Evolutionary conservation across 1,140 invertebrate species (phyloP).

Genomic region (Drosophila kepulauana): DNA sequence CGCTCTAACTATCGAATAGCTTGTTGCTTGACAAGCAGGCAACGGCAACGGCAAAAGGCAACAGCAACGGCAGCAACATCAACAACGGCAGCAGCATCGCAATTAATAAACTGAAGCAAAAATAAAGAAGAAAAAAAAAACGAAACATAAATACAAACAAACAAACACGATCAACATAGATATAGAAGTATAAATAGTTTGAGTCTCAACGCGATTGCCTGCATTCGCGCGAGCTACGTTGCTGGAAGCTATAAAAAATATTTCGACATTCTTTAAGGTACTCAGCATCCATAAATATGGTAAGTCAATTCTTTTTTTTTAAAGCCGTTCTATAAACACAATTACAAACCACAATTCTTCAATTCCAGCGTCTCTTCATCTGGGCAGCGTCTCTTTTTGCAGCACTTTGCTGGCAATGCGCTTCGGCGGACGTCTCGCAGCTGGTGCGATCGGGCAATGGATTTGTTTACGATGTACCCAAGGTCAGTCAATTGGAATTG

Average conservation of each 20-base stretch:
- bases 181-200: constrained; percentile 82
- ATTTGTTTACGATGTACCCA: constrained; percentile 74
- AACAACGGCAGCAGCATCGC: constrained; percentile 49
- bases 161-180: constrained; percentile 52
- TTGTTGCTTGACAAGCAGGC: constrained; percentile 49
- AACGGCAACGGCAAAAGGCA: constrained; percentile 11
- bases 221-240: constrained; percentile 69
- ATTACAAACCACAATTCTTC: neutral
- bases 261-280: constrained; percentile 47
- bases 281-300: constrained; percentile 42
- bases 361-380: constrained; percentile 42
- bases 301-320: constrained; percentile 27
- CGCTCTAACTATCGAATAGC: constrained; percentile 54
- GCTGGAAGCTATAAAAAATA: constrained; percentile 58
- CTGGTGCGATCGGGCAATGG: constrained; percentile 76
- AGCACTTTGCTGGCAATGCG: constrained; percentile 31
- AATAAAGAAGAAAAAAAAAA: constrained; percentile 1
- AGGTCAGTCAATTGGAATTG: constrained; percentile 65
- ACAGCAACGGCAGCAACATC: constrained; percentile 15
- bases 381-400: constrained; percentile 37
- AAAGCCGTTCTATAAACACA: constrained; percentile 13
- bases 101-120: constrained; percentile 77
- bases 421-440: constrained; percentile 69
- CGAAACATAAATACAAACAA: constrained; percentile 11
- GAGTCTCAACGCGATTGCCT: constrained; percentile 56